These are phyloP conservation scores for Lophochroa leadbeateri DNA, from an alignment of 2,113 vertebrate genomes.

Conservation along the genomic window DNA sequence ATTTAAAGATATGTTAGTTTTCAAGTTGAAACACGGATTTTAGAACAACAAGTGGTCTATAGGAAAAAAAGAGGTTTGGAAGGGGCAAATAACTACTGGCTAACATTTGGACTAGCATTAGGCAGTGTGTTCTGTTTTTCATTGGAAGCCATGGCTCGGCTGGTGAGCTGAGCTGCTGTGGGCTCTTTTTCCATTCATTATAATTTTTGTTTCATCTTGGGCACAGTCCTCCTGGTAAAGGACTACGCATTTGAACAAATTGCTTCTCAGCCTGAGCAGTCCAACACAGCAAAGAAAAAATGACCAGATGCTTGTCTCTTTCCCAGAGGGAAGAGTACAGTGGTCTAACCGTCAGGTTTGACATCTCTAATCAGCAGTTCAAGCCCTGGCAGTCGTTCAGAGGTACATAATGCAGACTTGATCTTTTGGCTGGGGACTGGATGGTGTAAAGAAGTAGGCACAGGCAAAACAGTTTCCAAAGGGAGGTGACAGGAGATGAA, in stretches of 20 bases:
- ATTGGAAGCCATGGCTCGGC: not conserved
- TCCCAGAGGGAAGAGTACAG: not conserved
- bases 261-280: not conserved
- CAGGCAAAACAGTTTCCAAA: not conserved
- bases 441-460: not conserved
- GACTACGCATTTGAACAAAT: constrained; percentile 34
- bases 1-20: constrained; percentile 48
- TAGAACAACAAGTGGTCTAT: constrained; percentile 36
- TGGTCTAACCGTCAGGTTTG: not conserved
- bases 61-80: constrained; percentile 54
- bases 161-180: not conserved
- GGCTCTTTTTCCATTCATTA: constrained; percentile 46
- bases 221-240: constrained; percentile 1
- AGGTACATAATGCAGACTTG: not conserved
- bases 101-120: constrained; percentile 55
- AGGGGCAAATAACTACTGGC: constrained; percentile 50
- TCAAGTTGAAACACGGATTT: constrained; percentile 50
- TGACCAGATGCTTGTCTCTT: not conserved
- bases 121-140: constrained; percentile 17
- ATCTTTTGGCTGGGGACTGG: not conserved
- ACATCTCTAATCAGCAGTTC: not conserved
- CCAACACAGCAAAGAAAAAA: not conserved
- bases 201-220: constrained; percentile 10
- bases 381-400: not conserved
- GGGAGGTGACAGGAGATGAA: not conserved